These are phyloP conservation scores for Iphiclides podalirius DNA, from an alignment of 2,888 invertebrate species.

Conservation along the genomic window DNA sequence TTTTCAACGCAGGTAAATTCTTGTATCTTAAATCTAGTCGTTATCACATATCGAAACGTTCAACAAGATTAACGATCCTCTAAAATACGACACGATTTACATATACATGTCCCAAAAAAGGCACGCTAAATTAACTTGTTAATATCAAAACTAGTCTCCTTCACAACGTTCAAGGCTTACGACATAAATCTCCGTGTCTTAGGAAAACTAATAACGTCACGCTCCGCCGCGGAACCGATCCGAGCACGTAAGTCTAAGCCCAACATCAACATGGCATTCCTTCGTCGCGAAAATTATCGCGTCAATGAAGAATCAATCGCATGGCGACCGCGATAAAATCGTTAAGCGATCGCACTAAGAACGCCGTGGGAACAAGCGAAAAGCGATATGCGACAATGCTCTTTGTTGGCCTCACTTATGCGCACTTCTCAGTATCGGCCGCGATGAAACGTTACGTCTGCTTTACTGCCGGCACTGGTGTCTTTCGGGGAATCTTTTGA, in stretches of 20 bases:
- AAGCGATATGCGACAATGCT: constrained; percentile 67
- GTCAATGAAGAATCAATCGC: constrained; percentile 27
- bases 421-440: constrained; percentile 23
- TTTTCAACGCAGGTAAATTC: neutral
- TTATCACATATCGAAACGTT: neutral
- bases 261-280: constrained; percentile 1
- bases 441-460: constrained; percentile 13
- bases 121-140: too few species aligned
- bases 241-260: too few species aligned
- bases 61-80: neutral
- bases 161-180: too few species aligned
- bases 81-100: neutral
- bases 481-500: constrained; percentile 17
- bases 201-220: too few species aligned
- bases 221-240: too few species aligned
- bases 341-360: constrained; percentile 7
- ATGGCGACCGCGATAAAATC: constrained; percentile 20
- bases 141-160: too few species aligned
- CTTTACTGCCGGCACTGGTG: constrained; percentile 9
- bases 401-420: constrained; percentile 41
- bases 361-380: constrained; percentile 58
- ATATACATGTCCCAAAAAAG: neutral
- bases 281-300: neutral
- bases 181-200: too few species aligned
- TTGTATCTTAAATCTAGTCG: neutral